phyloP scores from a whole-genome alignment of 2,888 invertebrate species.

The Toxonevra muliebris region DNA sequence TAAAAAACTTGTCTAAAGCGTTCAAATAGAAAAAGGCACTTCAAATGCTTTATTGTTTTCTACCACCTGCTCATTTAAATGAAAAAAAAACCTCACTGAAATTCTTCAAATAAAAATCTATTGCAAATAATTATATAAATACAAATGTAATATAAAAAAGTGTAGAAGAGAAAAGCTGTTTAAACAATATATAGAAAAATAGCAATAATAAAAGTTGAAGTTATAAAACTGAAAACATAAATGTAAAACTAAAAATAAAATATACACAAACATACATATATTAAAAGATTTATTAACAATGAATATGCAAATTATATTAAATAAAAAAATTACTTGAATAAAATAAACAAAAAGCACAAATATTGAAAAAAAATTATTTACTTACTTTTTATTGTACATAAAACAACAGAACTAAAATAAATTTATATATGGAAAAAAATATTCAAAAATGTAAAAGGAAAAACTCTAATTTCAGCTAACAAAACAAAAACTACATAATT shows the following conservation, averaged over 20 bases:
- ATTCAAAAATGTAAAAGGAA: constrained; percentile 14
- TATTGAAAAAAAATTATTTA: constrained; percentile 28
- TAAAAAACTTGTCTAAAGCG: too few relatives aligned
- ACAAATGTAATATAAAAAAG: constrained; percentile 29
- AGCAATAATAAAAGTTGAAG: constrained; percentile 19
- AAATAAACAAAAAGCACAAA: constrained; percentile 34
- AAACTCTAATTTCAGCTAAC: constrained; percentile 16
- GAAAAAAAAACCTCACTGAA: constrained; percentile 58
- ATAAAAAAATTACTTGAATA: constrained; percentile 23
- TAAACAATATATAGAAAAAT: constrained; percentile 39
- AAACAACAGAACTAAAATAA: constrained; percentile 19
- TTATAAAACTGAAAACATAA: background rate
- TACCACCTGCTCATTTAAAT: too few relatives aligned
- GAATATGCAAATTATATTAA: constrained; percentile 17
- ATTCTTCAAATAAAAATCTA: constrained; percentile 51
- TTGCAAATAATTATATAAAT: constrained; percentile 23
- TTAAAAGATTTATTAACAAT: background rate
- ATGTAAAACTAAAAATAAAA: constrained; percentile 14
- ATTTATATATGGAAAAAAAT: background rate
- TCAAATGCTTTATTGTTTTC: background rate
- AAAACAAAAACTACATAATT: constrained; percentile 6
- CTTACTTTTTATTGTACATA: constrained; percentile 35
- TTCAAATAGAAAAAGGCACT: background rate
- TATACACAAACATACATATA: background rate
- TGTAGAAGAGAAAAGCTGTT: constrained; percentile 34